Percentiles rank a stretch among this genome's conserved stretches.
These are phyloP conservation scores for Amblyornis subalaris DNA, from an alignment of 2,113 vertebrate species.

Conservation along the genomic window DNA sequence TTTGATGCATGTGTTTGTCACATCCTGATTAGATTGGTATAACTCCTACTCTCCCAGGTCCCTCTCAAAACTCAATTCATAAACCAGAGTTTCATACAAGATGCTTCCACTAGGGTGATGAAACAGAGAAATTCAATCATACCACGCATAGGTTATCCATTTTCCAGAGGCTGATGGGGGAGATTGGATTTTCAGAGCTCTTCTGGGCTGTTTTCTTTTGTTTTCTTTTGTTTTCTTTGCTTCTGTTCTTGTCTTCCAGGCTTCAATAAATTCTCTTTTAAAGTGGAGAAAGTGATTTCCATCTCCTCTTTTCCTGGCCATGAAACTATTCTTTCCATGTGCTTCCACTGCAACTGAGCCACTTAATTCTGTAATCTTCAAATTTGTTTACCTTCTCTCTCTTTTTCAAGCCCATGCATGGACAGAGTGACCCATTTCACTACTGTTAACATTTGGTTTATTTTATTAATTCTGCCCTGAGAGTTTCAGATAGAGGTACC, in stretches of 20 bases:
- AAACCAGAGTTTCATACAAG: slow-evolving; percentile 52
- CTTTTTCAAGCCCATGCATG: not conserved
- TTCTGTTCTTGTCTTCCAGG: slow-evolving; percentile 22
- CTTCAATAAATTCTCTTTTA: slow-evolving; percentile 28
- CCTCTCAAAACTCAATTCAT: slow-evolving; percentile 61
- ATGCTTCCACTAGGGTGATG: slow-evolving; percentile 55
- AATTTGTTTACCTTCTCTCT: not conserved
- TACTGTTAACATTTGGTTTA: not conserved
- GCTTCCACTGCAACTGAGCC: not conserved
- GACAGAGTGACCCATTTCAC: not conserved
- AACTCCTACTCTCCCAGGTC: slow-evolving; percentile 50
- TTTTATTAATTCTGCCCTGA: not conserved
- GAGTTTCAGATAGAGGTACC: not conserved
- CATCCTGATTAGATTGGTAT: slow-evolving; percentile 55
- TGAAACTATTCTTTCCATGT: not conserved
- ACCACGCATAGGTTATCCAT: slow-evolving; percentile 49
- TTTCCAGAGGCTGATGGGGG: slow-evolving; percentile 44
- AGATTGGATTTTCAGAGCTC: slow-evolving; percentile 57
- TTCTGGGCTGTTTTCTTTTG: slow-evolving; percentile 29
- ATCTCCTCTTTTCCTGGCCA: not conserved
- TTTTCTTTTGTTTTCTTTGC: not conserved
- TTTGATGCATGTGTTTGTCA: slow-evolving; percentile 65
- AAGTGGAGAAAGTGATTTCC: slow-evolving; percentile 12
- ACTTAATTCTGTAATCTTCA: not conserved
- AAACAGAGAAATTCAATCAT: slow-evolving; percentile 59